Conservation (phyloP, 2,797 vertebrate species). For the Antennarius maculatus region DNA sequence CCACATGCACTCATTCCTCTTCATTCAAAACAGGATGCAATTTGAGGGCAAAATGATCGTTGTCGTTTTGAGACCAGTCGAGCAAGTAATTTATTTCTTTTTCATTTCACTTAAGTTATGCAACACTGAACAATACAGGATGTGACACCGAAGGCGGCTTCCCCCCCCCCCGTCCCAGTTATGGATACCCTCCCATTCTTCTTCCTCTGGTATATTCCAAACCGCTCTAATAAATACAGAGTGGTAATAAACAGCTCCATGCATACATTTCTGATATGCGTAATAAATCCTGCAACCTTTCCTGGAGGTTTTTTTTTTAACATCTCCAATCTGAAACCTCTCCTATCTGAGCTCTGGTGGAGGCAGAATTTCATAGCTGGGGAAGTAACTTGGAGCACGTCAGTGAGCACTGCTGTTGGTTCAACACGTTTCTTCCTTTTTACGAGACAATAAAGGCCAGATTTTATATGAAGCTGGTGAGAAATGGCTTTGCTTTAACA, state of each 20-base stretch:
- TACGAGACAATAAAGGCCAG: slow-evolving; percentile 83
- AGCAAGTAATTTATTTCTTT: slow-evolving; percentile 83
- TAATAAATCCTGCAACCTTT: slow-evolving; percentile 69
- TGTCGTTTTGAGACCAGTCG: slow-evolving; percentile 74
- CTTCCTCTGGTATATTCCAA: slow-evolving; percentile 71
- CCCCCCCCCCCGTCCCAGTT: slow-evolving; percentile 69
- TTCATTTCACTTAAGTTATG: slow-evolving; percentile 83
- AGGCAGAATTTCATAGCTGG: slow-evolving; percentile 67
- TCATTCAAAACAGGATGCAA: slow-evolving; percentile 77
- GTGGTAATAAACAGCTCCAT: slow-evolving; percentile 72
- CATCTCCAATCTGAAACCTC: slow-evolving; percentile 51
- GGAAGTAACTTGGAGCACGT: slow-evolving; percentile 75
- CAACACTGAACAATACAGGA: slow-evolving; percentile 80
- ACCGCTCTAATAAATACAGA: slow-evolving; percentile 70
- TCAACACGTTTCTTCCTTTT: slow-evolving; percentile 78
- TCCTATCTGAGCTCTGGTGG: slow-evolving; percentile 42
- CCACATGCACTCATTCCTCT: slow-evolving; percentile 69
- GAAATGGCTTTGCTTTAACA: slow-evolving; percentile 82
- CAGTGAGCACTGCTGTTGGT: slow-evolving; percentile 76
- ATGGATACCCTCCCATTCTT: slow-evolving; percentile 75
- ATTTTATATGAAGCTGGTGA: slow-evolving; percentile 81
- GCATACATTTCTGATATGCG: slow-evolving; percentile 72
- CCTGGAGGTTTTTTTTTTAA: slow-evolving; percentile 55
- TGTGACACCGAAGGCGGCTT: slow-evolving; percentile 74
- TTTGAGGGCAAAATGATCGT: slow-evolving; percentile 74